Evolutionary conservation across 1,140 invertebrate genomes (phyloP).

Genomic region (Drosophila ogumai): DNA sequence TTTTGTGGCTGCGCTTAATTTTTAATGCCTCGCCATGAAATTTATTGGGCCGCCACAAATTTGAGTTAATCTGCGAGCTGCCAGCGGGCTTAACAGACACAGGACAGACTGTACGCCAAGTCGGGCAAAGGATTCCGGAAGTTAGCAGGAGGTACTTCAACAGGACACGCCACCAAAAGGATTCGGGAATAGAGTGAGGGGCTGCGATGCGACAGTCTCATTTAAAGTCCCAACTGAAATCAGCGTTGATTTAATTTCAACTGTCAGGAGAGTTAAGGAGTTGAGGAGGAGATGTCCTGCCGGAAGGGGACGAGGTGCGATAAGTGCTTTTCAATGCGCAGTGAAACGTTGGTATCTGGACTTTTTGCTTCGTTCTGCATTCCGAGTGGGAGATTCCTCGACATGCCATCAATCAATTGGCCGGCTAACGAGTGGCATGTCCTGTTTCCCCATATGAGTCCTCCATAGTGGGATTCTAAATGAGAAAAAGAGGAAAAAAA

Average conservation of each 20-base stretch:
- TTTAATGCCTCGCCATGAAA: conserved; percentile 72
- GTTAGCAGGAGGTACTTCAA: conserved; percentile 8
- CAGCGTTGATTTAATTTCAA: conserved; percentile 66
- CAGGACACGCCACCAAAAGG: not conserved
- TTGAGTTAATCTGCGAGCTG: conserved; percentile 71
- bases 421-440: conserved; percentile 67
- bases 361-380: conserved; percentile 28
- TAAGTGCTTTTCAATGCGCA: conserved; percentile 72
- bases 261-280: conserved; percentile 44
- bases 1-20: conserved; percentile 69
- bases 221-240: conserved; percentile 69
- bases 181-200: not conserved
- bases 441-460: conserved; percentile 31
- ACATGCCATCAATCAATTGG: conserved; percentile 76
- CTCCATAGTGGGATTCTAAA: conserved; percentile 2
- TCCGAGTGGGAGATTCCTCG: conserved; percentile 54
- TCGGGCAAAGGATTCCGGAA: conserved; percentile 2
- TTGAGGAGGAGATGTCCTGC: conserved; percentile 21
- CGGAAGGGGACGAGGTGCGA: conserved; percentile 56
- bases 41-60: conserved; percentile 79
- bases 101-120: conserved; percentile 50
- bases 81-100: conserved; percentile 54
- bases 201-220: conserved; percentile 29
- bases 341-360: conserved; percentile 20
- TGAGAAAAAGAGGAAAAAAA: conserved; percentile 1